These are phyloP conservation scores for Diadromus collaris DNA, from an alignment of 2,888 invertebrate genomes.

Conservation along the genomic window DNA sequence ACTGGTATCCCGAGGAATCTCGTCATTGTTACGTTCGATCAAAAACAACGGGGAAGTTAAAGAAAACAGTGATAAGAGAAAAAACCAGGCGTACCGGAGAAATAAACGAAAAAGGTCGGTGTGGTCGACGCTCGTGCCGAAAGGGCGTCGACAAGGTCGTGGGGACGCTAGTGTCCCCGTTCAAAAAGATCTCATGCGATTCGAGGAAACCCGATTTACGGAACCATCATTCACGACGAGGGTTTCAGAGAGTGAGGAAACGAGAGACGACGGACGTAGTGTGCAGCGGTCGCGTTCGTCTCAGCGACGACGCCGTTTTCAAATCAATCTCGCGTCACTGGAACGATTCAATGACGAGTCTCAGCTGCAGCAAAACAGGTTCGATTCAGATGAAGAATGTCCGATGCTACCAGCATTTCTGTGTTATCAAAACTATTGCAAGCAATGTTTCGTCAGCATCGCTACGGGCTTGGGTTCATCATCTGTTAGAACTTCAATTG, in stretches of 20 bases:
- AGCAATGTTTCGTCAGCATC: constrained; percentile 14
- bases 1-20: constrained; percentile 5
- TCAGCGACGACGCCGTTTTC: constrained; percentile 13
- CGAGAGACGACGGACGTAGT: constrained; percentile 39
- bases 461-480: constrained; percentile 21
- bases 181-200: constrained; percentile 75
- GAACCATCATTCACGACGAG: constrained; percentile 70
- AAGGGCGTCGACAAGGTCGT: constrained; percentile 67
- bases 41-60: constrained; percentile 24
- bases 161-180: constrained; percentile 74
- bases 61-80: constrained; percentile 6
- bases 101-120: constrained; percentile 52
- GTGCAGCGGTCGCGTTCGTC: constrained; percentile 23
- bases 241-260: constrained; percentile 64
- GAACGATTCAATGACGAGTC: constrained; percentile 20
- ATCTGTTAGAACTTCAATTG: constrained; percentile 11
- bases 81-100: constrained; percentile 26
- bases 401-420: background rate
- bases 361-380: constrained; percentile 11
- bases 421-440: constrained; percentile 5
- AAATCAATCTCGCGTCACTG: background rate
- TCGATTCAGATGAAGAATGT: constrained; percentile 12
- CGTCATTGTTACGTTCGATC: constrained; percentile 7
- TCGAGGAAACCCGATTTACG: constrained; percentile 72
- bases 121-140: constrained; percentile 64